phyloP scores from a whole-genome alignment of 2,113 vertebrate genomes.

The Tachycineta bicolor region DNA sequence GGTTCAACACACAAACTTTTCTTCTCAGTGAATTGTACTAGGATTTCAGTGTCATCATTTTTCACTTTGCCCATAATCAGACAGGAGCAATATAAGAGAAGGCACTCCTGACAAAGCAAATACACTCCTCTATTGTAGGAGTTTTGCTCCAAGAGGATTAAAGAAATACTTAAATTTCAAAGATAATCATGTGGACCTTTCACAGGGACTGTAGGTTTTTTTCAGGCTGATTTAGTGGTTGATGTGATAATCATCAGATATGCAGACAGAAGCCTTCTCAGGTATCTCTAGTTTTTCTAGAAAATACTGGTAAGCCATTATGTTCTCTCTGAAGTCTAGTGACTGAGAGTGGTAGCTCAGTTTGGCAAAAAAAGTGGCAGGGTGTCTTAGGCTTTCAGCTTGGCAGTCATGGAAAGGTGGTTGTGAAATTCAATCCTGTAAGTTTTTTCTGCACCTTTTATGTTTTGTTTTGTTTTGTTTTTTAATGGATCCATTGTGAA shows the following conservation, averaged over 20 bases:
- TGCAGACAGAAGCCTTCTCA: constrained; percentile 28
- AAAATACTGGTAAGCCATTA: background rate
- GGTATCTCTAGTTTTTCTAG: background rate
- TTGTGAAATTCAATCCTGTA: constrained; percentile 21
- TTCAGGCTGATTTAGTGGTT: background rate
- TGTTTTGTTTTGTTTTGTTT: background rate
- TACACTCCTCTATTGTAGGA: constrained; percentile 17
- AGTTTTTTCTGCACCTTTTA: background rate
- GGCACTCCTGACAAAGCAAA: background rate
- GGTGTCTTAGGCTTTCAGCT: background rate
- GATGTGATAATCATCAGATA: constrained; percentile 31
- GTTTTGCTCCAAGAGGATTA: background rate
- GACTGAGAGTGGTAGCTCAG: background rate
- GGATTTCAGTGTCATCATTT: background rate
- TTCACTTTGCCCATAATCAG: background rate
- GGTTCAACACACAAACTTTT: background rate
- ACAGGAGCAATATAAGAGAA: background rate
- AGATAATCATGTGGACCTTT: constrained; percentile 11
- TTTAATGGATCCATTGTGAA: background rate
- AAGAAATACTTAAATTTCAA: constrained; percentile 29
- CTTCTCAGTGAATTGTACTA: background rate
- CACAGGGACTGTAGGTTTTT: background rate
- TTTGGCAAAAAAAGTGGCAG: background rate
- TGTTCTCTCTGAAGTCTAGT: background rate
- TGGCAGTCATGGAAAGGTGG: background rate